Evolutionary conservation across 1,140 invertebrate species (phyloP).

Genomic region (Atta cephalotes): DNA sequence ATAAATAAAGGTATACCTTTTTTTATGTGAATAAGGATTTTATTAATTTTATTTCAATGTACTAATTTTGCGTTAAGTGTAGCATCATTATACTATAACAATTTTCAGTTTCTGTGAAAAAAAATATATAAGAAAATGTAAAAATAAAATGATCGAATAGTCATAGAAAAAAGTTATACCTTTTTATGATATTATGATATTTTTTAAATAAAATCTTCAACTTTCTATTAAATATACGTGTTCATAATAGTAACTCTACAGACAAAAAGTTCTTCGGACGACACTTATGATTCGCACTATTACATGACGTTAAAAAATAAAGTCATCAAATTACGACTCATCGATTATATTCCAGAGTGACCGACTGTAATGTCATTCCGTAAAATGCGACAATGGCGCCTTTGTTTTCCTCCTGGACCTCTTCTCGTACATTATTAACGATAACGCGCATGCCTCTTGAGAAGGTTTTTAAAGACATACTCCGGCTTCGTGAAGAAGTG

Average conservation of each 20-base stretch:
- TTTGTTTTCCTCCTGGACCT: conserved; percentile 66
- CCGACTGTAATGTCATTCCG: conserved; percentile 42
- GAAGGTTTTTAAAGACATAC: conserved; percentile 52
- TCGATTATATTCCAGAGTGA: conserved; percentile 40
- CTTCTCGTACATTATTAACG: conserved; percentile 57
- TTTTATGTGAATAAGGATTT: no score
- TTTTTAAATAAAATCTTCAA: background rate
- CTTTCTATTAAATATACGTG: background rate
- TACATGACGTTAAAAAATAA: conserved; percentile 51
- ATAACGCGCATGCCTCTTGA: conserved; percentile 64
- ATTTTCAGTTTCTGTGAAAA: no score
- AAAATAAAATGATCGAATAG: no score
- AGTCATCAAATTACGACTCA: conserved; percentile 63
- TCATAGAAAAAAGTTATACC: no score
- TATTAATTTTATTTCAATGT: no score
- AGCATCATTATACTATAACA: no score
- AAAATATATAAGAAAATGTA: no score
- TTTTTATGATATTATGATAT: background rate
- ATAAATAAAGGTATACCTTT: background rate
- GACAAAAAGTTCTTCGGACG: background rate
- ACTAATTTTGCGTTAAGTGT: no score
- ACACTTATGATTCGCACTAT: background rate
- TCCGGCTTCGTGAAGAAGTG: conserved; percentile 48
- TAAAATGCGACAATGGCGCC: conserved; percentile 64
- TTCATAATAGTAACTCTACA: background rate